phyloP scores from a whole-genome alignment of 2,113 vertebrate genomes.

The Calidris pygmaea region DNA sequence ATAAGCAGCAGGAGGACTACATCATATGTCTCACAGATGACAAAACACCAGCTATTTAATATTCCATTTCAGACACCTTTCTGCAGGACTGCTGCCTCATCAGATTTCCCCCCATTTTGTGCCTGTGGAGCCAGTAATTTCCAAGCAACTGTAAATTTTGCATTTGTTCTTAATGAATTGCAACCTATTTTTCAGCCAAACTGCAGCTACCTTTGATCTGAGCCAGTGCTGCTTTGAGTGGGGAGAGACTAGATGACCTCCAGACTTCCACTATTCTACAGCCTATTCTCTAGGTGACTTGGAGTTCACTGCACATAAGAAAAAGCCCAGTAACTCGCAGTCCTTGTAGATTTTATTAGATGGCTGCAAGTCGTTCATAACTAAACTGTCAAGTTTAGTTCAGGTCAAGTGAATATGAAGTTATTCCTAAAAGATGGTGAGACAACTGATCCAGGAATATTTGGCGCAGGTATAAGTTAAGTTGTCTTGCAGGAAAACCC shows the following conservation, averaged over 20 bases:
- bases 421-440: not conserved
- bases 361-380: not conserved
- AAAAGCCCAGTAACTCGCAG: not conserved
- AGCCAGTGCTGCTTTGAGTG: accelerated
- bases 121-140: not conserved
- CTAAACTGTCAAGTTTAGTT: not conserved
- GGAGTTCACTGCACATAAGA: not conserved
- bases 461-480: not conserved
- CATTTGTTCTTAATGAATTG: not conserved
- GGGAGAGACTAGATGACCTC: not conserved
- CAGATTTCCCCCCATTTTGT: not conserved
- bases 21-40: not conserved
- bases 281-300: no score
- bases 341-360: not conserved
- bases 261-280: not conserved
- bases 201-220: not conserved
- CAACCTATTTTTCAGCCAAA: not conserved
- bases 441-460: not conserved
- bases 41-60: not conserved
- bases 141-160: not conserved
- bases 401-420: not conserved
- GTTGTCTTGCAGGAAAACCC: not conserved
- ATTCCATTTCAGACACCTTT: not conserved
- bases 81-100: not conserved
- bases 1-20: not conserved